These are phyloP conservation scores for Laupala kohalensis DNA, from an alignment of 1,140 invertebrate species.

Conservation along the genomic window DNA sequence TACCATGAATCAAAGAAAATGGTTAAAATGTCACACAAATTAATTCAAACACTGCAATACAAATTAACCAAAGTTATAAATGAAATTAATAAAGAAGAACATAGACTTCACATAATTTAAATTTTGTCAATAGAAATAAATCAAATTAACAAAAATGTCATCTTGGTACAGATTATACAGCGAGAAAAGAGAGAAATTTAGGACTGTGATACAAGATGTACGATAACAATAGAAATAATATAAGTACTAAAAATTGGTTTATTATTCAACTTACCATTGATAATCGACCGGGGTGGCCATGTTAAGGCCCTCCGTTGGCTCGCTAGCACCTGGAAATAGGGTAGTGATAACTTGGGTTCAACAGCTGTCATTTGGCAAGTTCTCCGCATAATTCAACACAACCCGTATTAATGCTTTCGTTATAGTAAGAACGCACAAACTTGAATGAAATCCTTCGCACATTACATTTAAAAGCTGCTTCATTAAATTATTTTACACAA, in stretches of 20 bases:
- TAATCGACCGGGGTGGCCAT: slow-evolving; percentile 34
- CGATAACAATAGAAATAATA: no score
- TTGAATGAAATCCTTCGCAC: neutral
- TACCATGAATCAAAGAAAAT: neutral
- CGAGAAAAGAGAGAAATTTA: neutral
- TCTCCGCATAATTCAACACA: neutral
- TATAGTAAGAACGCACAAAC: neutral
- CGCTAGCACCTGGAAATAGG: slow-evolving; percentile 10
- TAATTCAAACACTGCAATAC: neutral
- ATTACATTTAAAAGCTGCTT: neutral
- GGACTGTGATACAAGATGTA: no score
- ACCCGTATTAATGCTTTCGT: neutral
- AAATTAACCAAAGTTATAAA: neutral
- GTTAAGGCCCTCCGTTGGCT: slow-evolving; percentile 8
- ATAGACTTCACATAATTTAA: neutral
- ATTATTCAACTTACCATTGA: slow-evolving; percentile 32
- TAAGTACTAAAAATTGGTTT: no score
- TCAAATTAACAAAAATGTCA: no score
- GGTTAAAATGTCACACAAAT: neutral
- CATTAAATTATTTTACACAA: neutral
- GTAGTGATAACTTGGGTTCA: neutral
- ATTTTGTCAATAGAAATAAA: no score
- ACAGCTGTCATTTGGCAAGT: slow-evolving; percentile 1
- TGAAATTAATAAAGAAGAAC: neutral
- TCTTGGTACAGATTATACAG: neutral